Evolutionary conservation across 2,113 vertebrate genomes (phyloP), one percentile per base, ranked within the genome.

Genomic region (Psittacus erithacus): DNA sequence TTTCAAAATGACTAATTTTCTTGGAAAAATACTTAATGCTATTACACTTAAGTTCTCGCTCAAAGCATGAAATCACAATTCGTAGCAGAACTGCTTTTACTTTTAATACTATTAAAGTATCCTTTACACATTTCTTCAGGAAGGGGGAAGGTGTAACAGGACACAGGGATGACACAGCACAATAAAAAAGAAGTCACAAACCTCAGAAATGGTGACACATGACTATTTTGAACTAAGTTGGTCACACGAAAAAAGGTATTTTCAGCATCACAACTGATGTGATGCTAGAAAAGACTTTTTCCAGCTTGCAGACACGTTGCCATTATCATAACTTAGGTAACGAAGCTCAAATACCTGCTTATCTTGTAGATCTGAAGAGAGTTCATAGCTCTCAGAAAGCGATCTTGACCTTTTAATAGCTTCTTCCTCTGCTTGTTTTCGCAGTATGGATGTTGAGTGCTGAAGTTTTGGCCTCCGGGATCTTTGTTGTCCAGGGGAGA

Each of bases 371-470:
- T 99, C 99, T 12, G 99, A 99, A 76, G 99, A 99, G 97, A 99
- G 99, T 98, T 99, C 99, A 98, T 99, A 99, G 98, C 99, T 99
- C 98, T 99, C 99, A 2, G 99, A 99, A 84, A 99, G 98, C 0
- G 99, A 99, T 79, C 99, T 97, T 1, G 99, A 99, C 86, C 99
- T 98, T 96, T 99, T 99, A 97, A 99, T 99, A 93, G 99, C 99
- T 88, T 99, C 99, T 78, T 99, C 99, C 96, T 99, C 99, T 0
- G 99, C 99, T 96, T 99, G 99, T 96, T 99, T 99, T 64, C 99
- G 98, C 83, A 99, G 98, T 94, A 99, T 99, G 86, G 99, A 99
- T 52, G 99, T 98, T 2, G 99, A 99, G 96, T 99, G 99, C 97
- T 99, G 99, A 50, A 99, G 99, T 87, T 99, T 99, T 19, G 99